Percentiles rank a stretch among this genome's conserved stretches.
Conservation (phyloP, 2,888 invertebrate genomes). For the Xanthorhoe designata region DNA sequence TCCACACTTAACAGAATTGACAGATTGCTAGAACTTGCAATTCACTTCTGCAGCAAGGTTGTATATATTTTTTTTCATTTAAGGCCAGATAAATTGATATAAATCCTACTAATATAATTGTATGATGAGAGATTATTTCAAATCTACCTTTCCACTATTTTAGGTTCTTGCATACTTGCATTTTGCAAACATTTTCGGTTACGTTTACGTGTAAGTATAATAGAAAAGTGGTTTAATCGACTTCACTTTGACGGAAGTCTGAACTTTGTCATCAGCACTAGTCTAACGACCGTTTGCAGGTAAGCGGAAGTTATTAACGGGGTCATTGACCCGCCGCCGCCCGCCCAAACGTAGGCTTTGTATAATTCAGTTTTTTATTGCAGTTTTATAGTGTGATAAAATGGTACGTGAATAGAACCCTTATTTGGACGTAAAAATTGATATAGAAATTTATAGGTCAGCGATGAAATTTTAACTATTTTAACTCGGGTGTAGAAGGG, state of each 20-base stretch:
- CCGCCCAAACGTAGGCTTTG: conserved; percentile 68
- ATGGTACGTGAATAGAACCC: conserved; percentile 27
- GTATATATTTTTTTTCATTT: no score
- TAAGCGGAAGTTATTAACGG: conserved; percentile 81
- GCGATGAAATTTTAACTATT: background rate
- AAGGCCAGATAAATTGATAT: no score
- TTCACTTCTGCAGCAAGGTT: no score
- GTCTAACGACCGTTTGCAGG: conserved; percentile 68
- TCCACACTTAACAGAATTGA: no score
- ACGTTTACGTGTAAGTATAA: no score
- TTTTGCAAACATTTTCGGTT: no score
- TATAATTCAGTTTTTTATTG: conserved; percentile 41
- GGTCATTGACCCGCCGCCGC: conserved; percentile 66
- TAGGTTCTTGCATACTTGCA: no score
- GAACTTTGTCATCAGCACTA: conserved; percentile 57
- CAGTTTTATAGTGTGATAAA: conserved; percentile 36
- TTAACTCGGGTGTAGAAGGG: background rate
- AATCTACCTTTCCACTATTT: no score
- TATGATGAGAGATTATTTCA: no score
- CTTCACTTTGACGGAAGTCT: conserved; percentile 43
- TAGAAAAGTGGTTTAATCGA: conserved; percentile 12
- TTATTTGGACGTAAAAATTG: conserved; percentile 16
- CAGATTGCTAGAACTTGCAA: no score
- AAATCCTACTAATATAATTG: no score
- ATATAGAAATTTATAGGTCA: background rate